Percentiles rank a stretch among this genome's conserved stretches.
Evolutionary conservation across 1,140 invertebrate species (phyloP).

Genomic region (Danaus melanippus): DNA sequence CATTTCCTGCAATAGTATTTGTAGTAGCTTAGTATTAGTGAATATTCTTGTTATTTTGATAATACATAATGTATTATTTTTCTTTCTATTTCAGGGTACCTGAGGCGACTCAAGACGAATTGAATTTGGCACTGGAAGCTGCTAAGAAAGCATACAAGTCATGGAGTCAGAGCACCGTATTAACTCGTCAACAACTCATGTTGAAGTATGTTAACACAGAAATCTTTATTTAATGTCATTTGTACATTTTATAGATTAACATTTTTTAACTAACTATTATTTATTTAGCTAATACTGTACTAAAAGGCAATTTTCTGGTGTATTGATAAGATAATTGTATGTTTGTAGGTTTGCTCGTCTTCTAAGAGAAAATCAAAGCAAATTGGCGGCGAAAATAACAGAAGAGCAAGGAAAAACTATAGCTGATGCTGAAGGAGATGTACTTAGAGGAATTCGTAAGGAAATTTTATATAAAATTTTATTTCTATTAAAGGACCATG

Average conservation of each 20-base stretch:
- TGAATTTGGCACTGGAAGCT: constrained; percentile 91
- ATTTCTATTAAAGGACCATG: too few species aligned
- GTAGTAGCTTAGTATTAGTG: too few species aligned
- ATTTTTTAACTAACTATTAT: too few species aligned
- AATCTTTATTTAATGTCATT: not conserved
- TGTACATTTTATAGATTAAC: too few species aligned
- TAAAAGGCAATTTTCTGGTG: too few species aligned
- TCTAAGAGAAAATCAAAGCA: constrained; percentile 81
- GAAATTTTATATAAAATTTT: constrained; percentile 13
- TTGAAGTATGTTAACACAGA: constrained; percentile 78
- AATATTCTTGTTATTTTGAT: too few species aligned
- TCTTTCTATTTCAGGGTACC: constrained; percentile 80
- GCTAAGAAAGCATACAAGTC: constrained; percentile 83
- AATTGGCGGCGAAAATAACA: constrained; percentile 94
- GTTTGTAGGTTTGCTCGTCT: constrained; percentile 72
- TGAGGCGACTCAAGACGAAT: constrained; percentile 91
- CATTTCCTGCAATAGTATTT: too few species aligned
- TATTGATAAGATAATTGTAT: too few species aligned
- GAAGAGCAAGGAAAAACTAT: constrained; percentile 98
- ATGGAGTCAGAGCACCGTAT: constrained; percentile 94
- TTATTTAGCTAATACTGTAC: too few species aligned
- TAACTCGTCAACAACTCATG: constrained; percentile 96
- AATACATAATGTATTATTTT: not conserved
- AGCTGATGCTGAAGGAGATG: constrained; percentile 98
- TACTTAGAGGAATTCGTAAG: constrained; percentile 93